phyloP scores from a whole-genome alignment of 2,797 vertebrate species.

The Dermochelys coriacea region DNA sequence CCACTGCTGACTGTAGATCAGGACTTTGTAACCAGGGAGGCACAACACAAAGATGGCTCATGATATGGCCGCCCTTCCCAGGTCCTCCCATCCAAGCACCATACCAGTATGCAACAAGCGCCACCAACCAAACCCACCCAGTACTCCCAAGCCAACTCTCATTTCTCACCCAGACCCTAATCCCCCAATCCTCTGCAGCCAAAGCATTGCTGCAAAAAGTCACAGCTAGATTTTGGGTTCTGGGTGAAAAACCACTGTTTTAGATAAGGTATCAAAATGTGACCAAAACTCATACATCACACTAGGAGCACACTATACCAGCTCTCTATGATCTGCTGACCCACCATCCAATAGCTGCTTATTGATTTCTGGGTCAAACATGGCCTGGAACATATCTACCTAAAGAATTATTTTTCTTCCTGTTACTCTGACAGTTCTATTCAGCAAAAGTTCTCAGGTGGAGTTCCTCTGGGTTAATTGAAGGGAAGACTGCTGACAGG shows the following conservation, averaged over 20 bases:
- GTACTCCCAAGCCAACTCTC: not conserved
- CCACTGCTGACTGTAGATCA: not conserved
- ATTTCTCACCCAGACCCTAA: not conserved
- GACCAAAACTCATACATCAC: not conserved
- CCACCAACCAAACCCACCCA: not conserved
- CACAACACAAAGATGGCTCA: not conserved
- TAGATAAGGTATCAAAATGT: not conserved
- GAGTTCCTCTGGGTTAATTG: not conserved
- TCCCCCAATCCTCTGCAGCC: not conserved
- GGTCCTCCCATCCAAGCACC: not conserved
- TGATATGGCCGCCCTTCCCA: not conserved
- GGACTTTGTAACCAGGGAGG: not conserved
- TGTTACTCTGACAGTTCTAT: not conserved
- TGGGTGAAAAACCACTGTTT: not conserved
- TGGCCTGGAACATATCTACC: not conserved
- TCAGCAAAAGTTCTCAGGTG: not conserved
- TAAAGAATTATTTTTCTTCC: not conserved
- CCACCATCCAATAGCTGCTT: not conserved
- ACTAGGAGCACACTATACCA: not conserved
- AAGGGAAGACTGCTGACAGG: not conserved
- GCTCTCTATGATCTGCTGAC: not conserved
- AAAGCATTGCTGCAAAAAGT: fast-evolving
- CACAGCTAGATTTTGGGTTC: not conserved
- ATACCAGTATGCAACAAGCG: not conserved
- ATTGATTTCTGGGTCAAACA: not conserved